A percentile compares a stretch with the other conserved stretches of the same genome.
Conservation (phyloP, 1,140 invertebrate species). For the Pogonus chalceus region DNA sequence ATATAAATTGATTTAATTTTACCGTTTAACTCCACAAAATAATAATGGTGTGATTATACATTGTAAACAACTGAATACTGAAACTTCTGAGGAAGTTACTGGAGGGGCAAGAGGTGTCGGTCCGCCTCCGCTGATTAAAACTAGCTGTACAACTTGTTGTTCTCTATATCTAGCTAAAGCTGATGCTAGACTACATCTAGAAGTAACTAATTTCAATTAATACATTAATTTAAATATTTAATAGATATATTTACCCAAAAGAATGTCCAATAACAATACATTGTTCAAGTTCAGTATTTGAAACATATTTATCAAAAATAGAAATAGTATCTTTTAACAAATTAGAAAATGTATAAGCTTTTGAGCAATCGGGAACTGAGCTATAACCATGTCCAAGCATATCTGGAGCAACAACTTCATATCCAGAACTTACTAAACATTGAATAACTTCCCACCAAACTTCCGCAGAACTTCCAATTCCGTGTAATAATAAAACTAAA, state of each 20-base stretch:
- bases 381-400: conserved; percentile 64
- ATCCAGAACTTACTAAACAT: conserved; percentile 51
- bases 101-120: conserved; percentile 58
- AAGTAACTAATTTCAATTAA: conserved; percentile 19
- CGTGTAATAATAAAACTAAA: conserved; percentile 59
- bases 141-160: conserved; percentile 49
- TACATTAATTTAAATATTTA: conserved; percentile 8
- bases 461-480: conserved; percentile 60
- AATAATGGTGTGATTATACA: conserved; percentile 38
- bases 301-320: conserved; percentile 51
- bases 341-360: conserved; percentile 54
- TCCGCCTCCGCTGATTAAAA: conserved; percentile 60
- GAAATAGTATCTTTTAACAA: conserved; percentile 49
- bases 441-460: conserved; percentile 52
- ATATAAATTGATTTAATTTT: conserved; percentile 17
- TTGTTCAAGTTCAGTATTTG: conserved; percentile 24
- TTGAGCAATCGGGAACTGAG: conserved; percentile 44
- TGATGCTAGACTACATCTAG: conserved; percentile 57
- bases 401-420: conserved; percentile 60
- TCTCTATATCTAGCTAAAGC: conserved; percentile 51
- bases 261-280: conserved; percentile 48
- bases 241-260: conserved; percentile 42
- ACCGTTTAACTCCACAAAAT: conserved; percentile 42
- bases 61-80: conserved; percentile 39
- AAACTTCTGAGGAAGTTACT: conserved; percentile 35